These are phyloP conservation scores for Limenitis camilla DNA, from an alignment of 2,888 invertebrate genomes.

Conservation along the genomic window DNA sequence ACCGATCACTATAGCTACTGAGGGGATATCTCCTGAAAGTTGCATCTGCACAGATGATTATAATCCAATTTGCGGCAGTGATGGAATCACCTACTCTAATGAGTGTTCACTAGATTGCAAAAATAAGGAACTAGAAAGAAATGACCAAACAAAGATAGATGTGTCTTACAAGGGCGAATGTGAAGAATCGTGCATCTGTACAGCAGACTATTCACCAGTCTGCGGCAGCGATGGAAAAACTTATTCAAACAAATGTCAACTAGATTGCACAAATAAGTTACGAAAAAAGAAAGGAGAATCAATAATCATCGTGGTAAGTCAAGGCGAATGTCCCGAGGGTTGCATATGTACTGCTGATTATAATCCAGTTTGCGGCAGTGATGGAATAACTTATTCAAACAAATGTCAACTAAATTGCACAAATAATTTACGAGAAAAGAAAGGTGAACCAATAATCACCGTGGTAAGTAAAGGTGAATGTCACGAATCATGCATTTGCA, in stretches of 20 bases:
- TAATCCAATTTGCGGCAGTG: slow-evolving; percentile 27
- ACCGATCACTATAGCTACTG: background rate
- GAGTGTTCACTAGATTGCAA: slow-evolving; percentile 19
- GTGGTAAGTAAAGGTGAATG: too few relatives aligned
- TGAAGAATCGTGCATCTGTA: slow-evolving; percentile 19
- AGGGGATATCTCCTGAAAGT: slow-evolving; percentile 21
- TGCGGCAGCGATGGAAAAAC: too few relatives aligned
- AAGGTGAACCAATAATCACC: too few relatives aligned
- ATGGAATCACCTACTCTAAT: slow-evolving; percentile 24
- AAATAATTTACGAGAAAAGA: too few relatives aligned
- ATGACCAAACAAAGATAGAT: background rate
- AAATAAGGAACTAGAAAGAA: slow-evolving; percentile 10
- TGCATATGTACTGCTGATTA: slow-evolving; percentile 23
- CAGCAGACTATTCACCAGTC: too few relatives aligned
- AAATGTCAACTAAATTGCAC: slow-evolving; percentile 15
- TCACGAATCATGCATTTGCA: too few relatives aligned
- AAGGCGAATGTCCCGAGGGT: slow-evolving; percentile 9
- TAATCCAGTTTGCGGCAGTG: slow-evolving; percentile 23
- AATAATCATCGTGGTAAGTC: background rate
- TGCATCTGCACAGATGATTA: too few relatives aligned
- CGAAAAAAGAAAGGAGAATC: background rate
- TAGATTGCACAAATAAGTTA: too few relatives aligned
- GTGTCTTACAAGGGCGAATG: slow-evolving; percentile 17
- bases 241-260: too few relatives aligned
- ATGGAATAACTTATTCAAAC: slow-evolving; percentile 22